These are phyloP conservation scores for Chlorodrepanis virens DNA, from an alignment of 2,113 vertebrate genomes.

Conservation along the genomic window DNA sequence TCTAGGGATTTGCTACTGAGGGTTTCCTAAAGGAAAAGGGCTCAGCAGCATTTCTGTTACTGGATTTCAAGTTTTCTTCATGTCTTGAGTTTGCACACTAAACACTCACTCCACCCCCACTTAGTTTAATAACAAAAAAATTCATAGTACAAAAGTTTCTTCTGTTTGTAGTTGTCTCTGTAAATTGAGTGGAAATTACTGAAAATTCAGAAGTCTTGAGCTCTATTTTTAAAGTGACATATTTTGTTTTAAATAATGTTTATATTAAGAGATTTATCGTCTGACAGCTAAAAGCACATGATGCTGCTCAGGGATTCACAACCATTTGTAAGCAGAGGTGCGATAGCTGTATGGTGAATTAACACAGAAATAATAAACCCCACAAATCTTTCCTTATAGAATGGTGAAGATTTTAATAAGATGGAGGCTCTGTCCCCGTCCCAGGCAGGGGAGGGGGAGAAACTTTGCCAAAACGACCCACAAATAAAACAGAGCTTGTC, in stretches of 20 bases:
- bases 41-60: not conserved
- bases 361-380: not conserved
- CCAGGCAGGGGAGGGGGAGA: not conserved
- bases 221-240: not conserved
- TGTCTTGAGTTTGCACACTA: not conserved
- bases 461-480: not conserved
- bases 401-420: not conserved
- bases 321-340: not conserved
- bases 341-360: not conserved
- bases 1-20: not conserved
- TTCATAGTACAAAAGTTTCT: not conserved
- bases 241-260: not conserved
- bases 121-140: not conserved
- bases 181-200: not conserved
- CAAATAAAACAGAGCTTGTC: not conserved
- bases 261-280: not conserved
- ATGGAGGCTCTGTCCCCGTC: not conserved
- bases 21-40: not conserved
- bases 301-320: not conserved
- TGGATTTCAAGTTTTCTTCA: not conserved
- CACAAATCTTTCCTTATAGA: not conserved
- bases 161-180: not conserved
- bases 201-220: not conserved
- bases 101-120: accelerated
- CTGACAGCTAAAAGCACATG: not conserved